These are phyloP conservation scores for Spisula subtruncata DNA, from an alignment of 2,888 invertebrate genomes.

Conservation along the genomic window DNA sequence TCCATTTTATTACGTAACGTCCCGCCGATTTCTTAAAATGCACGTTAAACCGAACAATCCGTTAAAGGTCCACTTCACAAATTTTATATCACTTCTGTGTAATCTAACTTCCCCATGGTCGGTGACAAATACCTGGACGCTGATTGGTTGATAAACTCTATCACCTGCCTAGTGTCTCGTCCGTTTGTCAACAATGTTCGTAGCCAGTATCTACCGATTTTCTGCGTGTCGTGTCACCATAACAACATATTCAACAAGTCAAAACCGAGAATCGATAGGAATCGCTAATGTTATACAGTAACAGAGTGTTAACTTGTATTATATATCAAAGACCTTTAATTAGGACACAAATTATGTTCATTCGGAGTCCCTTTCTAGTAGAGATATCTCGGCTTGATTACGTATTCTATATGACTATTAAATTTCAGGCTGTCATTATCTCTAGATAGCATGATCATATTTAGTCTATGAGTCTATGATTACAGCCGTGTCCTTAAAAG, in stretches of 20 bases:
- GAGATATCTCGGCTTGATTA: too few relatives aligned
- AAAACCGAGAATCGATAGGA: slow-evolving; percentile 3
- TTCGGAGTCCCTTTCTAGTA: too few relatives aligned
- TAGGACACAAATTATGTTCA: background rate
- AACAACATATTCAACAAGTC: slow-evolving; percentile 9
- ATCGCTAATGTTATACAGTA: background rate
- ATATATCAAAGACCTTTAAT: background rate
- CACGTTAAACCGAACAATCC: background rate
- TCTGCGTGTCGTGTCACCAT: background rate
- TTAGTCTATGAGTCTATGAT: too few relatives aligned
- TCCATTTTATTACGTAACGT: background rate
- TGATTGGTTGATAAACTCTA: background rate
- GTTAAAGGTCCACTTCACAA: background rate
- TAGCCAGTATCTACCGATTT: slow-evolving; percentile 13
- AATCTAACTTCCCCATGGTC: background rate
- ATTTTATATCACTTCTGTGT: background rate
- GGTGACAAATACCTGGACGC: background rate
- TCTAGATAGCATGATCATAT: too few relatives aligned
- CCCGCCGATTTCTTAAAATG: background rate
- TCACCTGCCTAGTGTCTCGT: background rate
- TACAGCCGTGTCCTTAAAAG: too few relatives aligned
- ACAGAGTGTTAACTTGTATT: background rate
- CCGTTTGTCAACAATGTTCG: slow-evolving; percentile 7
- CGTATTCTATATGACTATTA: too few relatives aligned
- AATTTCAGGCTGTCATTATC: too few relatives aligned